A percentile compares a stretch with the other conserved stretches of the same genome.
Conservation (phyloP, 2,113 vertebrate genomes). For the Cyphomyrus discorhynchus region DNA sequence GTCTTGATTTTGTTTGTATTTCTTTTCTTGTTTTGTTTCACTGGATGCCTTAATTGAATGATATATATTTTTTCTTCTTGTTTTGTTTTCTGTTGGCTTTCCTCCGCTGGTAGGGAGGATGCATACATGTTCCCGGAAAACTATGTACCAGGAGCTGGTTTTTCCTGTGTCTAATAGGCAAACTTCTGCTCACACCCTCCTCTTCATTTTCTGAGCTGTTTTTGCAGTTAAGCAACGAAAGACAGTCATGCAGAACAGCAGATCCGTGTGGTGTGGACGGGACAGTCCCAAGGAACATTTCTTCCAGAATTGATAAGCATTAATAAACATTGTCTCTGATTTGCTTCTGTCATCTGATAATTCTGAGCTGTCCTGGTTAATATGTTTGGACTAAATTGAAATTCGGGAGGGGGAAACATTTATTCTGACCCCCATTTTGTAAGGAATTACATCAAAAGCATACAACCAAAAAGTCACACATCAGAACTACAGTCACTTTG, state of each 20-base stretch:
- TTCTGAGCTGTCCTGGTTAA: background rate
- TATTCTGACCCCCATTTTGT: background rate
- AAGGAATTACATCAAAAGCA: background rate
- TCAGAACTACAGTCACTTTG: background rate
- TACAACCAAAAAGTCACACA: background rate
- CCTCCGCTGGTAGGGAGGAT: slow-evolving; percentile 49
- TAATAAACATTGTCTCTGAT: background rate
- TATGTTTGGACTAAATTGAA: background rate
- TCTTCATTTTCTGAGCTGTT: background rate
- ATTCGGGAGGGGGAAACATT: background rate
- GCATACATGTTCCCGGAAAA: slow-evolving; percentile 38
- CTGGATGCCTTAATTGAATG: slow-evolving; percentile 58
- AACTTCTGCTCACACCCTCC: slow-evolving; percentile 12
- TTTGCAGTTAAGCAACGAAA: background rate
- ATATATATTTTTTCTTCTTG: slow-evolving; percentile 40
- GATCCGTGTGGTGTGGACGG: background rate
- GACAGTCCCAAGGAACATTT: background rate
- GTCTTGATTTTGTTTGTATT: slow-evolving; percentile 57
- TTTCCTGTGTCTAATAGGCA: slow-evolving; percentile 24
- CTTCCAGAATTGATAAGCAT: background rate
- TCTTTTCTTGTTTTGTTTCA: slow-evolving; percentile 50
- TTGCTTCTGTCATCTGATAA: background rate
- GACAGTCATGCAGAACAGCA: background rate
- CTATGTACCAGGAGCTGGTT: slow-evolving; percentile 27
- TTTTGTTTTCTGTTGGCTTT: slow-evolving; percentile 54